Evolutionary conservation across 2,113 vertebrate genomes (phyloP).

Genomic region (Colistium nudipinnis): DNA sequence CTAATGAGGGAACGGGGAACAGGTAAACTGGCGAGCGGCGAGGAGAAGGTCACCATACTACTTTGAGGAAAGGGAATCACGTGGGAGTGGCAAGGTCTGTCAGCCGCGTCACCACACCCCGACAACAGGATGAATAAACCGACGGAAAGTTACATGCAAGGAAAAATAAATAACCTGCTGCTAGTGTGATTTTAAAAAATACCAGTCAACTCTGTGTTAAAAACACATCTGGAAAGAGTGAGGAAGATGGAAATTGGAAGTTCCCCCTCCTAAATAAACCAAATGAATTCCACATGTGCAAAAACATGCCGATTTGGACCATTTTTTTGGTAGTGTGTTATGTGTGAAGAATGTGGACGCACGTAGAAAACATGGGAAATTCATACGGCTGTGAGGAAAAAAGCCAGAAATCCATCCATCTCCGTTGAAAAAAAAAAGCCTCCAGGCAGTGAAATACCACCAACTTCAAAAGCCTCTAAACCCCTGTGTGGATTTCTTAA

Average conservation of each 20-base stretch:
- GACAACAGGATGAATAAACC: background rate
- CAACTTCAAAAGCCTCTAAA: slow-evolving; percentile 59
- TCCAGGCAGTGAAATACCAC: slow-evolving; percentile 38
- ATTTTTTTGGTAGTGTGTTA: no score
- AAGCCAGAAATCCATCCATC: slow-evolving; percentile 65
- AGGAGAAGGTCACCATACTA: background rate
- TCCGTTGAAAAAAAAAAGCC: slow-evolving; percentile 40
- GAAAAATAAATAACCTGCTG: slow-evolving; percentile 61
- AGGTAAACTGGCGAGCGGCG: background rate
- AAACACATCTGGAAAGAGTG: no score
- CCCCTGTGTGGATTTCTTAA: slow-evolving; percentile 68
- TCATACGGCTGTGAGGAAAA: background rate
- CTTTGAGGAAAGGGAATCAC: background rate
- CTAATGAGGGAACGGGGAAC: background rate
- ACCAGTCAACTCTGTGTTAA: no score
- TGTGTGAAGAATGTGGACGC: no score
- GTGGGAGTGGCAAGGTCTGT: background rate
- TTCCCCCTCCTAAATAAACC: no score
- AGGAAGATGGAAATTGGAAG: no score
- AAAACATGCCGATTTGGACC: no score
- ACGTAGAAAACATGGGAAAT: no score
- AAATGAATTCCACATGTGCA: no score
- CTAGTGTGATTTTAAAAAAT: no score
- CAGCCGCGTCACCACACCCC: background rate
- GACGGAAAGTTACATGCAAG: slow-evolving; percentile 28